Evolutionary conservation across 2,888 invertebrate species (phyloP), one percentile per base, ranked within the genome.

Genomic region (Malacosoma neustria): DNA sequence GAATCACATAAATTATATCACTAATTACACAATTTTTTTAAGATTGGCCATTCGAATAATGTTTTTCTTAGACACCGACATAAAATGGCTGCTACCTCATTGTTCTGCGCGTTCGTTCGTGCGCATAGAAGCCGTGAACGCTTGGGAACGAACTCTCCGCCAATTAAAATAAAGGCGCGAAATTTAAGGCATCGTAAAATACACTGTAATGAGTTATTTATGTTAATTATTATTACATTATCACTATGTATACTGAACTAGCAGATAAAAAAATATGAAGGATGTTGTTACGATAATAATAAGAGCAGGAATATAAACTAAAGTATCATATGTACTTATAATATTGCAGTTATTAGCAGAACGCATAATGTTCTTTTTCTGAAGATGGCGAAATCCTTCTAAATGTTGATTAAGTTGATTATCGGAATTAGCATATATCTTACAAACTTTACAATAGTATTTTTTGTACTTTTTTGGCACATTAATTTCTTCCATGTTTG

Each of bases 31-130:
- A 81, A 85, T 84, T 84, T 82, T 60, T 75, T 72, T 76, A 84
- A 84, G 80, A 85, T 85, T 85, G 84, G 85, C 84, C 86, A 87
- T 87, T 86, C 84, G 85, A 81, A 85, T 84, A 81, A 85, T 84
- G 84, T 86, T 85, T 85, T 85, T 84, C 82, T 84, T 84, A 77
- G 77, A 76, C 85, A 85, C 84, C 82, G 82, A 85, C 75, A 85
- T 87, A 87, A 87, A 85, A 87, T 87, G 86, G 86, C 86, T 82
- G 86, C 84, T 86, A 84, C 82, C 85, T 85, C 85, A 85, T 85
- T 85, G 86, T 85, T 84, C 84, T 87, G 86, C 86, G 86, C 86
- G 85, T 73, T 85, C 81, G 85, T 81, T 84, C 84, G 84, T 86
- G 85, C 86, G 86, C 86, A 86, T 80, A 85, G 80, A 87, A 86